These are phyloP conservation scores for Picus viridis DNA, from an alignment of 2,797 vertebrate species.

Conservation along the genomic window DNA sequence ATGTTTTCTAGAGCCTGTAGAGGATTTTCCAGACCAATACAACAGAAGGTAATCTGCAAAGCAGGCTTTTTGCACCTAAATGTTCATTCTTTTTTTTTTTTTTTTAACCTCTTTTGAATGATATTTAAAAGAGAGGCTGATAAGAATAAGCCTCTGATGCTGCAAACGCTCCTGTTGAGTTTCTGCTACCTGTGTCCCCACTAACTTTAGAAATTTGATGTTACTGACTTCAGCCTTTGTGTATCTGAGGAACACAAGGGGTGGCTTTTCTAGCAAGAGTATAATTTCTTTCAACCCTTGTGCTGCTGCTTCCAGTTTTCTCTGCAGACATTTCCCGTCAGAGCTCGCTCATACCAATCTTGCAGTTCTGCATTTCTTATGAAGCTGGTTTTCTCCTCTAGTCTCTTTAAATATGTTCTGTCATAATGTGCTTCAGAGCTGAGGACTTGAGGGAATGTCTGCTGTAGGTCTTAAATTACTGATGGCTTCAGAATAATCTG, in stretches of 20 bases:
- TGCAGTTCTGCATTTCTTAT: background rate
- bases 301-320: background rate
- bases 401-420: background rate
- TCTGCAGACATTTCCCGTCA: background rate
- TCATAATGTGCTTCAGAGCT: background rate
- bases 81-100: background rate
- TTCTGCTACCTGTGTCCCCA: background rate
- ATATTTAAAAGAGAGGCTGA: background rate
- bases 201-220: background rate
- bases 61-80: background rate
- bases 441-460: background rate
- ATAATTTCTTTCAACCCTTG: background rate
- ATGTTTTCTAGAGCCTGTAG: constrained; percentile 45
- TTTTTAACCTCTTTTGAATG: background rate
- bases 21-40: background rate
- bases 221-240: background rate
- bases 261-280: background rate
- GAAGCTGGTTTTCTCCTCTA: background rate
- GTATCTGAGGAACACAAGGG: background rate
- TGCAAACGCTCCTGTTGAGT: background rate
- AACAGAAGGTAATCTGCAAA: constrained; percentile 42
- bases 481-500: background rate
- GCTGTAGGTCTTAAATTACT: background rate
- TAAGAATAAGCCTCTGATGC: background rate
- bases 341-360: background rate